These are phyloP conservation scores for Euspilapteryx auroguttella DNA, from an alignment of 2,888 invertebrate genomes.

Conservation along the genomic window DNA sequence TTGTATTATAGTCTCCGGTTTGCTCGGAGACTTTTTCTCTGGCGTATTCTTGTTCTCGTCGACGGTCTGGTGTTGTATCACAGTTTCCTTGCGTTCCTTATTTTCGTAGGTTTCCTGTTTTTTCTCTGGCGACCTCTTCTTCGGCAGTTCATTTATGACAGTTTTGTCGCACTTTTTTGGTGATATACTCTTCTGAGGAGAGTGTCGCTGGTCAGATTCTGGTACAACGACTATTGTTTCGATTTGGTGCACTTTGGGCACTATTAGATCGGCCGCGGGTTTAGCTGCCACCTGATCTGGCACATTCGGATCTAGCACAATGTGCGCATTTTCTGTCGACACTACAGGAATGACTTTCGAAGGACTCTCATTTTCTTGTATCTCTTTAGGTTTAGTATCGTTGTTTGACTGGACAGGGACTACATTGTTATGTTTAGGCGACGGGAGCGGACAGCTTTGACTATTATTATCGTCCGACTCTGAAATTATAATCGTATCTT, in stretches of 20 bases:
- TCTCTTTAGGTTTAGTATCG: slow-evolving; percentile 32
- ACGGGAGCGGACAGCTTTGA: slow-evolving; percentile 50
- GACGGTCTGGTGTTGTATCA: slow-evolving; percentile 40
- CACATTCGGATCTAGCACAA: slow-evolving; percentile 39
- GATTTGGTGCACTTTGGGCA: slow-evolving; percentile 33
- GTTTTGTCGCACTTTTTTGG: slow-evolving; percentile 31
- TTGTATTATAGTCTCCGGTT: slow-evolving; percentile 40
- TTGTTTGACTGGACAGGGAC: slow-evolving; percentile 23
- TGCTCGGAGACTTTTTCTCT: slow-evolving; percentile 41
- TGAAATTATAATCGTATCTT: slow-evolving; percentile 48
- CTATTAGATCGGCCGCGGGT: slow-evolving; percentile 27
- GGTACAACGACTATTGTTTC: slow-evolving; percentile 46
- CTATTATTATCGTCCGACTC: slow-evolving; percentile 54
- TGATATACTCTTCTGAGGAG: slow-evolving; percentile 20
- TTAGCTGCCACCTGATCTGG: slow-evolving; percentile 24
- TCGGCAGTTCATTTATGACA: slow-evolving; percentile 33
- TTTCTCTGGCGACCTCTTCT: slow-evolving; percentile 22
- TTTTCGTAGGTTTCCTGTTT: slow-evolving; percentile 25
- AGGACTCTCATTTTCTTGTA: slow-evolving; percentile 37
- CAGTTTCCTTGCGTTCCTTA: slow-evolving; percentile 45
- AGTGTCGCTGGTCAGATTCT: slow-evolving; percentile 32
- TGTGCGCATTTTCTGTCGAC: slow-evolving; percentile 42
- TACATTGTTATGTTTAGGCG: slow-evolving; percentile 31
- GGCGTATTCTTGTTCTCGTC: slow-evolving; percentile 25
- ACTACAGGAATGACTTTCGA: slow-evolving; percentile 45